Conservation (phyloP, 2,797 vertebrate genomes). For the Danionella dracula region DNA sequence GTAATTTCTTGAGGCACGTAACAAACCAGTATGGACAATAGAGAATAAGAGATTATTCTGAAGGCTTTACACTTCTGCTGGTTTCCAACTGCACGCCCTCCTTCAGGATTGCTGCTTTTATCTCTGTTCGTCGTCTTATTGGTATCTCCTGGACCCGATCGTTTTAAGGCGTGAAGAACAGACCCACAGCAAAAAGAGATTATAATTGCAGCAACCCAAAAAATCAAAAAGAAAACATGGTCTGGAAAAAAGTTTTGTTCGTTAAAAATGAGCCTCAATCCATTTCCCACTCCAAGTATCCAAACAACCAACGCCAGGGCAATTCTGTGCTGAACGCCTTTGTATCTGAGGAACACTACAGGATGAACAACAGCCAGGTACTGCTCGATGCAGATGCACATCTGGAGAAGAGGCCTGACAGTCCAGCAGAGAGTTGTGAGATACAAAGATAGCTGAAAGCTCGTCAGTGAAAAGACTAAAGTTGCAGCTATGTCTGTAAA, state of each 20-base stretch:
- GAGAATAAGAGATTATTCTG: not conserved
- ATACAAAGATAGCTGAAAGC: not conserved
- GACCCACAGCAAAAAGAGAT: conserved; percentile 17
- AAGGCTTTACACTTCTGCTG: conserved; percentile 37
- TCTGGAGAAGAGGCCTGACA: conserved; percentile 6
- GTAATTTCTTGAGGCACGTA: conserved; percentile 7
- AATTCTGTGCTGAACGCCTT: not conserved
- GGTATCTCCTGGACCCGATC: not conserved
- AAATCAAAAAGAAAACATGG: not conserved
- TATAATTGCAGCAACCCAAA: not conserved
- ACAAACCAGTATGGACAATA: not conserved
- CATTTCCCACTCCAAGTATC: not conserved
- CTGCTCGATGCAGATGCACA: not conserved
- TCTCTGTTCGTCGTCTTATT: not conserved
- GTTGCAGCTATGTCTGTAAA: not conserved
- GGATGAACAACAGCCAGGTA: conserved; percentile 13
- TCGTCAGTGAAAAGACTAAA: not conserved
- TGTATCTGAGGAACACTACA: not conserved
- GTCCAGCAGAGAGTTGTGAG: not conserved
- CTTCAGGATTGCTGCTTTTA: not conserved
- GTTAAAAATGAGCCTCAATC: not conserved
- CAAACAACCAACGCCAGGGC: not conserved
- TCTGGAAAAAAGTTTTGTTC: not conserved
- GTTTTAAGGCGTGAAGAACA: conserved; percentile 1
- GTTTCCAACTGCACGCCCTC: conserved; percentile 16